phyloP scores from a whole-genome alignment of 1,140 invertebrate genomes.

The Zaprionus ghesquierei region DNA sequence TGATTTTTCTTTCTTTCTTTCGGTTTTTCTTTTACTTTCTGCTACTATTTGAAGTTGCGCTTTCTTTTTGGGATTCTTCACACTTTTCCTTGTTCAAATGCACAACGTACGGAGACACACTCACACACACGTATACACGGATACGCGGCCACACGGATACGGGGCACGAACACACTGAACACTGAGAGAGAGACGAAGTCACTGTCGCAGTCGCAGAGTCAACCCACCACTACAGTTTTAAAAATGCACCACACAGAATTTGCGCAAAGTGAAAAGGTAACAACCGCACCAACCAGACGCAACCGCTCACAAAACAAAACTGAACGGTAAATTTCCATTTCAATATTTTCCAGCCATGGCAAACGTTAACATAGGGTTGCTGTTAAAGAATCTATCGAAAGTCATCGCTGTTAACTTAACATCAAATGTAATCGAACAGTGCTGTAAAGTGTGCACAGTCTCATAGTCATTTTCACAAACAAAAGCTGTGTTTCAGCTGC shows the following conservation, averaged over 20 bases:
- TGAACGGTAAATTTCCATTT: constrained; percentile 51
- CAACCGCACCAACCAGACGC: constrained; percentile 56
- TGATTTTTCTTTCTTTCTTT: constrained; percentile 26
- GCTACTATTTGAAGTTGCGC: constrained; percentile 47
- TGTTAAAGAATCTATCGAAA: neutral
- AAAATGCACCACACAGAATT: constrained; percentile 54
- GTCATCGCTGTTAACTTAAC: constrained; percentile 32
- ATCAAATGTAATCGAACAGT: neutral
- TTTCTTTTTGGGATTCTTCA: constrained; percentile 69
- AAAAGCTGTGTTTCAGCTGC: constrained; percentile 30
- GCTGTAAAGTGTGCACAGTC: neutral
- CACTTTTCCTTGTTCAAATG: constrained; percentile 73
- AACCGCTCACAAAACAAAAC: constrained; percentile 57
- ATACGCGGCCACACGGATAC: constrained; percentile 36
- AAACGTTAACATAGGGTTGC: constrained; percentile 39
- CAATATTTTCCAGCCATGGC: constrained; percentile 46
- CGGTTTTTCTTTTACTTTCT: constrained; percentile 27
- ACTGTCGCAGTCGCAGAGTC: constrained; percentile 29
- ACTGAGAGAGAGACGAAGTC: constrained; percentile 50
- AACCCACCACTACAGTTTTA: constrained; percentile 61
- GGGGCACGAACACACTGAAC: constrained; percentile 25
- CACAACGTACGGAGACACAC: constrained; percentile 13
- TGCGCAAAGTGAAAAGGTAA: constrained; percentile 41
- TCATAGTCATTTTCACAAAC: constrained; percentile 50
- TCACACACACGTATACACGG: constrained; percentile 53